phyloP scores from a whole-genome alignment of 2,113 vertebrate species.

The Trochalopteron elliotii region DNA sequence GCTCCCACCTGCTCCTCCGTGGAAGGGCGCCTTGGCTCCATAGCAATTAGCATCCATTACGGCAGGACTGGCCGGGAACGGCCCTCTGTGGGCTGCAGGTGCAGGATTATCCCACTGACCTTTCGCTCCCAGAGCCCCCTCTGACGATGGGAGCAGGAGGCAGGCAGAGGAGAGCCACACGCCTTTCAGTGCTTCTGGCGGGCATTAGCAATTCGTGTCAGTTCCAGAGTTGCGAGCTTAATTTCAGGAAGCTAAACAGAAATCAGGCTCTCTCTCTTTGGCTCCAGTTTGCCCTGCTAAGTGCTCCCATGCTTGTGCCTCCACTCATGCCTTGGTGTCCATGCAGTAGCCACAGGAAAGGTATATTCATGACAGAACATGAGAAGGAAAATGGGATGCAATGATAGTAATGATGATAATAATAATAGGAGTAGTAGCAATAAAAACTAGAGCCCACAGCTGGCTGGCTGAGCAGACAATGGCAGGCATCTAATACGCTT shows the following conservation, averaged over 20 bases:
- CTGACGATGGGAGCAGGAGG: neutral
- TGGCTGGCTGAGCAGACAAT: conserved; percentile 26
- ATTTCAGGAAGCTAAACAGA: neutral
- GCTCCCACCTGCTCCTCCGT: conserved; percentile 65
- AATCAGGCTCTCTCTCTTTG: neutral
- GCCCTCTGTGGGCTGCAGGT: conserved; percentile 70
- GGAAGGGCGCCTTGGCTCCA: conserved; percentile 59
- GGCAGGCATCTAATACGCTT: neutral
- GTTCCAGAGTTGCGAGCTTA: neutral
- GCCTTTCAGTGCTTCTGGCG: neutral
- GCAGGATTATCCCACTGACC: conserved; percentile 69
- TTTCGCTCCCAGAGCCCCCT: conserved; percentile 40
- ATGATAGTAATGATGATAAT: neutral
- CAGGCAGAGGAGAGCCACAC: neutral
- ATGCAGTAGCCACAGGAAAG: conserved; percentile 5
- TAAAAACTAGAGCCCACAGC: neutral
- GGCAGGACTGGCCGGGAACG: neutral
- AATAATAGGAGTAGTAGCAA: neutral
- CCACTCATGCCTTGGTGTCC: neutral
- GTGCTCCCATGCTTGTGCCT: neutral
- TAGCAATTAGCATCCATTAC: conserved; percentile 75
- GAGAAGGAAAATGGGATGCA: neutral
- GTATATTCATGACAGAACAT: neutral
- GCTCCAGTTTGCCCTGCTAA: neutral
- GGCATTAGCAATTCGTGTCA: conserved; percentile 30